Percentiles rank a stretch among this genome's conserved stretches.
Conservation (phyloP, 2,888 invertebrate genomes). For the Cybosia mesomella region DNA sequence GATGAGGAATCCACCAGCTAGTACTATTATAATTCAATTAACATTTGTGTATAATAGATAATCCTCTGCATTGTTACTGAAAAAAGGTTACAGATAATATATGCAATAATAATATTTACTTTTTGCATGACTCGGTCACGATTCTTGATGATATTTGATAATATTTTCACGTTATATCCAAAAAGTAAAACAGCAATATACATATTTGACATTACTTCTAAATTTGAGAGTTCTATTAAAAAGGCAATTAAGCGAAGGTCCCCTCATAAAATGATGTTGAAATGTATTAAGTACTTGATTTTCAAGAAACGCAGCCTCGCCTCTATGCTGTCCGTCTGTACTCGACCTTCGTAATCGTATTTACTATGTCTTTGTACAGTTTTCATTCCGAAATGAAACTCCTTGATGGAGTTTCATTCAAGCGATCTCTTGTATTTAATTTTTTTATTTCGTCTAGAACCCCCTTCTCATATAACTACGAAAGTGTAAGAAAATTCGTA, state of each 20-base stretch:
- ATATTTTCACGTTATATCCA: slow-evolving; percentile 39
- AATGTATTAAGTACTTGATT: slow-evolving; percentile 14
- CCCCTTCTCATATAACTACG: too few species aligned
- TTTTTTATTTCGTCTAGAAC: background rate
- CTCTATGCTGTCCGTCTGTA: slow-evolving; percentile 18
- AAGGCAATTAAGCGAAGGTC: slow-evolving; percentile 53
- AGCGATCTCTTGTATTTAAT: background rate
- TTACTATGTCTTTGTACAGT: slow-evolving; percentile 30
- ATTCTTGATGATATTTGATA: slow-evolving; percentile 20
- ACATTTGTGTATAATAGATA: too few species aligned
- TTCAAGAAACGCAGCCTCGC: slow-evolving; percentile 10
- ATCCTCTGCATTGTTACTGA: too few species aligned
- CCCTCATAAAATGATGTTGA: slow-evolving; percentile 38
- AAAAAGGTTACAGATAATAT: too few species aligned
- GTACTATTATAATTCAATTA: too few species aligned
- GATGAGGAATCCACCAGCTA: too few species aligned
- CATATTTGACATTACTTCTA: slow-evolving; percentile 45
- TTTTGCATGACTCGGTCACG: too few species aligned
- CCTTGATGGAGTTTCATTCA: too few species aligned
- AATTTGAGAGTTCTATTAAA: slow-evolving; percentile 46
- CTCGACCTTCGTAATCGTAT: slow-evolving; percentile 28
- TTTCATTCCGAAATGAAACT: slow-evolving; percentile 13
- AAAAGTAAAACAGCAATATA: slow-evolving; percentile 34
- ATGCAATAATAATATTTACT: too few species aligned
- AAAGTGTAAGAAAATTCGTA: too few species aligned